phyloP scores from a whole-genome alignment of 1,140 invertebrate genomes.

The Temnothorax nylanderi region DNA sequence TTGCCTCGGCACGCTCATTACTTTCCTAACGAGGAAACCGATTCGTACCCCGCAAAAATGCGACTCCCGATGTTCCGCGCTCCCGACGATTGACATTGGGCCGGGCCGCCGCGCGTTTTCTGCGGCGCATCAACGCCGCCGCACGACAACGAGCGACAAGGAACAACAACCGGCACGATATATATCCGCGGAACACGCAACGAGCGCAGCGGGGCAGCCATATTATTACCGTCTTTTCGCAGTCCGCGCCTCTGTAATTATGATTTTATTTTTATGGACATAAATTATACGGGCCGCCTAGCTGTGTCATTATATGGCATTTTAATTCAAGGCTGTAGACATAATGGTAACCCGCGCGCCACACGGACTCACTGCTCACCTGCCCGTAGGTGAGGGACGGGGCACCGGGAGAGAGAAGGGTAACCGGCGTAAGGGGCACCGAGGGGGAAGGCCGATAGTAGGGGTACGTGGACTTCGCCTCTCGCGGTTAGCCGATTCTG shows the following conservation, averaged over 20 bases:
- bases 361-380: slow-evolving; percentile 74
- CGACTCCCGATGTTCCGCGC: background rate
- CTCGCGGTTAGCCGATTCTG: slow-evolving; percentile 11
- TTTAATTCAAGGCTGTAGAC: slow-evolving; percentile 85
- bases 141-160: slow-evolving; percentile 59
- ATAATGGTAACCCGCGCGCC: slow-evolving; percentile 81
- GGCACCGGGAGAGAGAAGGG: slow-evolving; percentile 14
- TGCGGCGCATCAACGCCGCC: slow-evolving; percentile 27
- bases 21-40: slow-evolving; percentile 43
- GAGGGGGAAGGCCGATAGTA: slow-evolving; percentile 21
- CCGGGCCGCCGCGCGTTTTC: background rate
- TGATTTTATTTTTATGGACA: slow-evolving; percentile 86
- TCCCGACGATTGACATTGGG: slow-evolving; percentile 22
- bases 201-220: slow-evolving; percentile 72
- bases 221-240: slow-evolving; percentile 85
- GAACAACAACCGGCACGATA: slow-evolving; percentile 61
- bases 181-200: slow-evolving; percentile 74
- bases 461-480: slow-evolving; percentile 56
- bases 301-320: slow-evolving; percentile 85
- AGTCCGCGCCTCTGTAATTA: slow-evolving; percentile 84
- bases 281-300: slow-evolving; percentile 83
- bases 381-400: slow-evolving; percentile 65
- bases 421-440: background rate
- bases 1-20: slow-evolving; percentile 29
- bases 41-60: slow-evolving; percentile 41